Conservation (phyloP, 2,113 vertebrate genomes). For the Phoenicopterus ruber region DNA sequence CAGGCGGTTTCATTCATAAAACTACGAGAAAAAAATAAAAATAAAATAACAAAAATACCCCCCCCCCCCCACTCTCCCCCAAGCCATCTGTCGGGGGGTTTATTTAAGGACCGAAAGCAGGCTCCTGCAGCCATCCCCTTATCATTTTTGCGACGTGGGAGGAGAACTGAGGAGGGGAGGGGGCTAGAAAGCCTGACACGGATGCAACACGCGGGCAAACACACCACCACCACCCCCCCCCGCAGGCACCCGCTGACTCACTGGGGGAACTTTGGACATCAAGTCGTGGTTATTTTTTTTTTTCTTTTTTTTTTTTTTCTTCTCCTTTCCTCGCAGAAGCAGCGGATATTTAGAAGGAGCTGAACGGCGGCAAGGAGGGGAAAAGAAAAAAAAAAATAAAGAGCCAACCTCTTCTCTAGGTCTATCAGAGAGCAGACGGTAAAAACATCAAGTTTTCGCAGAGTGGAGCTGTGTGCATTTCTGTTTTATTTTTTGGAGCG, state of each 20-base stretch:
- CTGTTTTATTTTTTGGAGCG: background rate
- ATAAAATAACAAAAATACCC: too few relatives aligned
- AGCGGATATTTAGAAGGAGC: background rate
- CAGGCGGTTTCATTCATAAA: conserved; percentile 13
- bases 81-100: background rate
- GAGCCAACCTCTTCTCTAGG: background rate
- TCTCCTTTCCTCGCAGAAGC: background rate
- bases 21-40: background rate
- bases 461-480: conserved; percentile 1
- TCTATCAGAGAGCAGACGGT: background rate
- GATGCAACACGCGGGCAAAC: background rate
- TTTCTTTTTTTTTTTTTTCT: rapidly evolving
- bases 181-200: background rate
- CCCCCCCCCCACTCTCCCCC: too few relatives aligned
- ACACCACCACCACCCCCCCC: too few relatives aligned
- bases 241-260: too few relatives aligned
- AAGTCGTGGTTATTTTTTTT: background rate
- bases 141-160: background rate
- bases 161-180: background rate
- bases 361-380: background rate
- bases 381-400: background rate
- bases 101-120: background rate
- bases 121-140: background rate
- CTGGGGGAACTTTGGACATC: background rate
- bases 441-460: background rate